These are phyloP conservation scores for Mizuhopecten yessoensis DNA, from an alignment of 1,140 invertebrate species.

Conservation along the genomic window DNA sequence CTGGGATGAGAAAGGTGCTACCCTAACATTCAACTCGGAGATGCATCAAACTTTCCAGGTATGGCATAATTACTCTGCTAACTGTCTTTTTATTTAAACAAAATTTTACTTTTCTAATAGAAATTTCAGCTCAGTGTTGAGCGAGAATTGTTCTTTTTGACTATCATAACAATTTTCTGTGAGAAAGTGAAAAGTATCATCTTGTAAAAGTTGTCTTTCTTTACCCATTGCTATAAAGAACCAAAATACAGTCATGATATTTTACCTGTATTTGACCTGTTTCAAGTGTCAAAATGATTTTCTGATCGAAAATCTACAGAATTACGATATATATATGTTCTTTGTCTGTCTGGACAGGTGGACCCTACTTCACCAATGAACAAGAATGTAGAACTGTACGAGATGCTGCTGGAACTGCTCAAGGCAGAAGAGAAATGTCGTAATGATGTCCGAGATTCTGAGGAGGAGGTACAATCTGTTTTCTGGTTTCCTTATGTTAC, in stretches of 20 bases:
- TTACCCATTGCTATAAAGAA: background rate
- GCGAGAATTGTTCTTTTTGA: background rate
- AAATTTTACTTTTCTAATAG: too few relatives aligned
- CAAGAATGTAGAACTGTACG: constrained; percentile 82
- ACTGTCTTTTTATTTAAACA: background rate
- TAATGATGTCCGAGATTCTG: constrained; percentile 79
- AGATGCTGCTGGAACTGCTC: constrained; percentile 79
- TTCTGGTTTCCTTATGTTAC: background rate
- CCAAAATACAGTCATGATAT: too few relatives aligned
- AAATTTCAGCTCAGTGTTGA: background rate
- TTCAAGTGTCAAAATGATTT: too few relatives aligned
- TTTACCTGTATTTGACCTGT: too few relatives aligned
- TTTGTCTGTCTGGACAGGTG: constrained; percentile 71
- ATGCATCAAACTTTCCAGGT: constrained; percentile 83
- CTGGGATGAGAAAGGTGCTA: constrained; percentile 82
- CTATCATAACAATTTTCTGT: background rate
- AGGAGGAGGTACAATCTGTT: constrained; percentile 78
- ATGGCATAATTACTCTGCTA: background rate
- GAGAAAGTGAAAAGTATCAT: background rate
- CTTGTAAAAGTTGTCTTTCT: constrained; percentile 19
- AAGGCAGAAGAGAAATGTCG: constrained; percentile 78
- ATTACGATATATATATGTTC: background rate
- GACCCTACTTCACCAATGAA: constrained; percentile 73
- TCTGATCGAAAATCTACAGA: background rate
- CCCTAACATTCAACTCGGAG: constrained; percentile 78